These are phyloP conservation scores for Megalopta genalis DNA, from an alignment of 1,140 invertebrate species.

Conservation along the genomic window DNA sequence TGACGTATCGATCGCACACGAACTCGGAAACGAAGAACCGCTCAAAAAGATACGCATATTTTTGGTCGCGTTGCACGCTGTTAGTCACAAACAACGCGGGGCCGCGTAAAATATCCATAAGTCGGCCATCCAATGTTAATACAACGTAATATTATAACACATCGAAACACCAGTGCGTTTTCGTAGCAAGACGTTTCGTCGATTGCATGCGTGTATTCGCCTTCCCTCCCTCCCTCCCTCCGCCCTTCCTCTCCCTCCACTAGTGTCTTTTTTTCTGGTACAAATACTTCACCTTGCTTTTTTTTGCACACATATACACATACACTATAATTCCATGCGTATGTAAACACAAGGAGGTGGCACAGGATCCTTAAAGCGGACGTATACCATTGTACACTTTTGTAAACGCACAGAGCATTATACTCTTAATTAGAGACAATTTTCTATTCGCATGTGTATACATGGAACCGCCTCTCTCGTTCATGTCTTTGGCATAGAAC, in stretches of 20 bases:
- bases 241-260: background rate
- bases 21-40: slow-evolving; percentile 25
- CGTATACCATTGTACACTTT: slow-evolving; percentile 17
- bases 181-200: slow-evolving; percentile 21
- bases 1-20: slow-evolving; percentile 76
- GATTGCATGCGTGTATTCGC: slow-evolving; percentile 28
- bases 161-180: slow-evolving; percentile 4
- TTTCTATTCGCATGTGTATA: slow-evolving; percentile 13
- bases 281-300: slow-evolving; percentile 32
- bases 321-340: background rate
- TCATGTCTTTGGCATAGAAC: slow-evolving; percentile 33
- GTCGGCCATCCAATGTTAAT: background rate
- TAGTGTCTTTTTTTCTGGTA: slow-evolving; percentile 22
- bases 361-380: background rate
- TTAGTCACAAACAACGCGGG: slow-evolving; percentile 6
- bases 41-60: slow-evolving; percentile 44
- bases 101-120: slow-evolving; percentile 12
- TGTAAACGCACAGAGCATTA: slow-evolving; percentile 22
- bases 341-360: slow-evolving; percentile 23
- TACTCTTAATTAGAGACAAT: slow-evolving; percentile 14
- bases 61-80: slow-evolving; percentile 24
- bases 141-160: background rate
- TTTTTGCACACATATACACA: background rate
- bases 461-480: background rate
- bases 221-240: slow-evolving; percentile 3